phyloP scores from a whole-genome alignment of 2,888 invertebrate species.

The Tetheella fluctuosa region DNA sequence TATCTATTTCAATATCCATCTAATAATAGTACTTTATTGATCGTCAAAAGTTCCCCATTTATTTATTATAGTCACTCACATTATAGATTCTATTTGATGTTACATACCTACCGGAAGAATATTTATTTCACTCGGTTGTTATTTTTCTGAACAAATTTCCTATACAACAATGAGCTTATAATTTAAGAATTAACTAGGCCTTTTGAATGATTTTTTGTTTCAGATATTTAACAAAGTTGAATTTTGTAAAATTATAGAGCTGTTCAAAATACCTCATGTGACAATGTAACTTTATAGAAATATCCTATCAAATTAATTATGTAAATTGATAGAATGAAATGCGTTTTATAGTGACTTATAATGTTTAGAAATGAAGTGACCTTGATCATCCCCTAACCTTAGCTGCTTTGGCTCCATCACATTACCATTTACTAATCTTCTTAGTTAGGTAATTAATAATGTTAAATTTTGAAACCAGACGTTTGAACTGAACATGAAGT shows the following conservation, averaged over 20 bases:
- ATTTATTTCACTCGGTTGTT: constrained; percentile 18
- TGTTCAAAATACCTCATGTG: constrained; percentile 72
- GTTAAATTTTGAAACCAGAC: constrained; percentile 24
- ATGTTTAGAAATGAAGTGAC: constrained; percentile 81
- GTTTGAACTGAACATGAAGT: constrained; percentile 19
- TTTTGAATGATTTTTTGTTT: constrained; percentile 57
- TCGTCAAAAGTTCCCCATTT: constrained; percentile 7
- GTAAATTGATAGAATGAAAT: constrained; percentile 58
- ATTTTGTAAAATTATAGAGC: constrained; percentile 63
- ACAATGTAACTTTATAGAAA: constrained; percentile 59
- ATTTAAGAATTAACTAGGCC: constrained; percentile 70
- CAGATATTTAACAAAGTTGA: constrained; percentile 54
- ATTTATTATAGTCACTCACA: constrained; percentile 18
- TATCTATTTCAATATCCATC: not conserved
- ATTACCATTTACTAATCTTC: constrained; percentile 56
- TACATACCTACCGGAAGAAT: constrained; percentile 10
- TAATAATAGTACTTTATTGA: constrained; percentile 1
- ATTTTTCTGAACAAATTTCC: constrained; percentile 25
- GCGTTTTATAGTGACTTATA: constrained; percentile 72
- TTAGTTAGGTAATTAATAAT: constrained; percentile 31
- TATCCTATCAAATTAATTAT: constrained; percentile 46
- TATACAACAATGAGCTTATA: constrained; percentile 73
- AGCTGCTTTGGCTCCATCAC: constrained; percentile 75
- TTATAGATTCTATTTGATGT: constrained; percentile 10
- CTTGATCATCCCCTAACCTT: constrained; percentile 79